Evolutionary conservation across 2,797 vertebrate species (phyloP).

Genomic region (Chaetophractus vellerosus): DNA sequence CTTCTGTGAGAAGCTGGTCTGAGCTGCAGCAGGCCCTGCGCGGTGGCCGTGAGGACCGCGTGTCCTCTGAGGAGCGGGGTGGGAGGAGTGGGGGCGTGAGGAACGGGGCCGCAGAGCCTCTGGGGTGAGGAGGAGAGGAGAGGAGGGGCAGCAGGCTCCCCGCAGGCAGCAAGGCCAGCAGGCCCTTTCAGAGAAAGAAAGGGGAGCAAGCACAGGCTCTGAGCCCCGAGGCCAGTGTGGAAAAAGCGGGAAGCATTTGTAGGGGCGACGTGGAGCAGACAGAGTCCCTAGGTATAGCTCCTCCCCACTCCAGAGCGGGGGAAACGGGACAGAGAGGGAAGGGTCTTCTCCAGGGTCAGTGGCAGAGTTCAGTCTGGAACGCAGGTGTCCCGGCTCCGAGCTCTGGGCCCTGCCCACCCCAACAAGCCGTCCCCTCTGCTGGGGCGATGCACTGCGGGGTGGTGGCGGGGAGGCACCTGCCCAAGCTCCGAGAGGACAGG

Average conservation of each 20-base stretch:
- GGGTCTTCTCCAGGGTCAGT: not conserved
- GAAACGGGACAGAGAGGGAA: not conserved
- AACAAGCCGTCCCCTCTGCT: not conserved
- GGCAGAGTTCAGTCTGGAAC: not conserved
- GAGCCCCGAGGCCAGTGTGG: not conserved
- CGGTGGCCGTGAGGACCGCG: rapidly evolving
- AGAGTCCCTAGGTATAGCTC: not conserved
- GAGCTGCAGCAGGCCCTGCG: not conserved
- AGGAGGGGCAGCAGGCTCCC: not conserved
- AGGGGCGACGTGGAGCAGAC: not conserved
- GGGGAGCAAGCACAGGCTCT: not conserved
- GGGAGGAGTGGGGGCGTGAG: not conserved
- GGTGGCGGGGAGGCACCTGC: not conserved
- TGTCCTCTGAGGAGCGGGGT: not conserved
- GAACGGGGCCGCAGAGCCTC: not conserved
- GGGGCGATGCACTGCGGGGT: not conserved
- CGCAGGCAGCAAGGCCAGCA: not conserved
- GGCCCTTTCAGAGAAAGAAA: not conserved
- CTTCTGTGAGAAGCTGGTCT: not conserved
- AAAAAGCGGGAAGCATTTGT: not conserved
- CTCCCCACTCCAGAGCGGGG: not conserved
- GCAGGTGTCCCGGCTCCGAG: not conserved
- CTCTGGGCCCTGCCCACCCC: not conserved
- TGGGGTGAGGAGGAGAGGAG: not conserved
- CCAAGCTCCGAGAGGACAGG: not conserved